Conservation (phyloP, 1,140 invertebrate species). For the Rhagoletis zephyria region DNA sequence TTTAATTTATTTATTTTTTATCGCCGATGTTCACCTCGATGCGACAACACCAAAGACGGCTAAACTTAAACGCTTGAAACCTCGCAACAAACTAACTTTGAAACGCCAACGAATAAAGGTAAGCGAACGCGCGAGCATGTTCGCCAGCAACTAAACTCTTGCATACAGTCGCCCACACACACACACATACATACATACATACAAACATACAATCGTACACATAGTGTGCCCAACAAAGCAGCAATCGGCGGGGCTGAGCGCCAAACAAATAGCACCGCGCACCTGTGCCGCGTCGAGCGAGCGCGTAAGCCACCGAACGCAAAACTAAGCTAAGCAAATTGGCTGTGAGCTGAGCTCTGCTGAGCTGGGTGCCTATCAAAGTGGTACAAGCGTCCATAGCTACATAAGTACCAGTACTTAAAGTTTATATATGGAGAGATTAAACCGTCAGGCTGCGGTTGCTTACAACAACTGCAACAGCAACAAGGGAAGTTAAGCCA, state of each 20-base stretch:
- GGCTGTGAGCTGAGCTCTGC: neutral
- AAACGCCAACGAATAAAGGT: conserved; percentile 8
- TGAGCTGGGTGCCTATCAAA: neutral
- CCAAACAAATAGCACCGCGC: neutral
- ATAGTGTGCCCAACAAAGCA: conserved; percentile 1
- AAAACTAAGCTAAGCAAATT: neutral
- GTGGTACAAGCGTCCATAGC: neutral
- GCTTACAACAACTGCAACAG: conserved; percentile 5
- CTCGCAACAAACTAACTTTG: conserved; percentile 36
- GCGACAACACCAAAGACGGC: neutral
- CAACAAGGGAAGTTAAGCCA: conserved; percentile 33
- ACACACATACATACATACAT: neutral
- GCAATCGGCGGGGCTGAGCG: neutral
- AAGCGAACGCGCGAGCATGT: conserved; percentile 25
- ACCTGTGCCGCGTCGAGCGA: conserved; percentile 2
- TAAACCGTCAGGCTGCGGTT: neutral
- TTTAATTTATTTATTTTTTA: neutral
- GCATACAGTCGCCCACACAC: neutral
- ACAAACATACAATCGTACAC: neutral
- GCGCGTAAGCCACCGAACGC: neutral
- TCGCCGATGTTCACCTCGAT: neutral
- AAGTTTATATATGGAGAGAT: neutral
- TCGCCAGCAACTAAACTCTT: conserved; percentile 1
- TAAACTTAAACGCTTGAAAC: conserved; percentile 37
- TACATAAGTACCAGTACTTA: neutral